Evolutionary conservation across 2,888 invertebrate genomes (phyloP).

Genomic region (Sphaeridia pumilis): DNA sequence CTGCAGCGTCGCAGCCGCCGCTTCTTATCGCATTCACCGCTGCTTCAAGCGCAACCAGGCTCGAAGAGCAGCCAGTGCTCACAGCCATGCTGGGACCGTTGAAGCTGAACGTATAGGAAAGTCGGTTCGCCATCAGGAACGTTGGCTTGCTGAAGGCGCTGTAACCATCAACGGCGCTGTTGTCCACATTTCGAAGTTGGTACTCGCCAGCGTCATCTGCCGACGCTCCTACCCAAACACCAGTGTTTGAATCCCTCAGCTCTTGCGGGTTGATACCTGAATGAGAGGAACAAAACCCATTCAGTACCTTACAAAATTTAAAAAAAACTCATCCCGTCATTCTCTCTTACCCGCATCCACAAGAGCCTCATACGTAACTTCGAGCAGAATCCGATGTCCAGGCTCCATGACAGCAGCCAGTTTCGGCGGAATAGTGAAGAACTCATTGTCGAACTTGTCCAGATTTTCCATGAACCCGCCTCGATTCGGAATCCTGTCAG

Average conservation of each 20-base stretch:
- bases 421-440: background rate
- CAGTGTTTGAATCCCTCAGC: background rate
- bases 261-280: background rate
- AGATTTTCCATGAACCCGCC: background rate
- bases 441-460: background rate
- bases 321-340: too few species aligned
- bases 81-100: background rate
- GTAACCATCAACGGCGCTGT: background rate
- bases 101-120: background rate
- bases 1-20: background rate
- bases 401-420: background rate
- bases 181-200: background rate
- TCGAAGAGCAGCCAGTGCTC: background rate
- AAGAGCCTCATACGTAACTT: background rate
- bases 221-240: background rate
- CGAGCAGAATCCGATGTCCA: background rate
- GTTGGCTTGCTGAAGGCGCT: background rate
- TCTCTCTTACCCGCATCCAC: background rate
- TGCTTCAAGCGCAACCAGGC: background rate
- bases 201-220: background rate
- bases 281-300: too few species aligned
- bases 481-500: background rate
- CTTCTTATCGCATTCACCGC: background rate
- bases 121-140: background rate
- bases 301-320: too few species aligned